phyloP scores from a whole-genome alignment of 2,113 vertebrate genomes.

The Leucopsar rothschildi region DNA sequence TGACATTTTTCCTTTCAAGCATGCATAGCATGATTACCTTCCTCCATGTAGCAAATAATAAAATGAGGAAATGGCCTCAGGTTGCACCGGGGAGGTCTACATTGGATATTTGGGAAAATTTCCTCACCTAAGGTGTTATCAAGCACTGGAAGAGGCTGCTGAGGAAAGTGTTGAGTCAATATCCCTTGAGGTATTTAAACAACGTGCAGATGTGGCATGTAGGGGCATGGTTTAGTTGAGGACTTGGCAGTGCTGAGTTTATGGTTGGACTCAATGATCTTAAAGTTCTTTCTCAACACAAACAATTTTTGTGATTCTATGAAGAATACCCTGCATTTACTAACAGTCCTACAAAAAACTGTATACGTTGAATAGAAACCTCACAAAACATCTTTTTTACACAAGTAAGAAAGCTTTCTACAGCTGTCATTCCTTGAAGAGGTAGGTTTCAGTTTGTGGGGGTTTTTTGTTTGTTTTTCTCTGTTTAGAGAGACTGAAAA shows the following conservation, averaged over 20 bases:
- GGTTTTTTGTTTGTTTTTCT: rapidly evolving
- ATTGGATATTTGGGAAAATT: neutral
- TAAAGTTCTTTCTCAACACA: neutral
- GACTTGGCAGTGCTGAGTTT: neutral
- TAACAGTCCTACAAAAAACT: neutral
- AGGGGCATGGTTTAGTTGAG: neutral
- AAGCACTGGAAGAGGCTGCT: neutral
- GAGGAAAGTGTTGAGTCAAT: neutral
- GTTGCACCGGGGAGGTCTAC: neutral
- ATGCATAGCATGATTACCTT: neutral
- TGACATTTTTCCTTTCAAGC: neutral
- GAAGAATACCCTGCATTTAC: neutral
- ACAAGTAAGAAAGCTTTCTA: neutral
- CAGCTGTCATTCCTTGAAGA: neutral
- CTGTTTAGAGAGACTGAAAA: neutral
- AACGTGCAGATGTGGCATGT: rapidly evolving
- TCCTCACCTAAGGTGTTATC: neutral
- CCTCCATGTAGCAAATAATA: neutral
- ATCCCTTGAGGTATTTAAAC: neutral
- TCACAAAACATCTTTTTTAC: neutral
- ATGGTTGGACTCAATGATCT: neutral
- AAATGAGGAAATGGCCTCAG: neutral
- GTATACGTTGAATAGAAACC: neutral
- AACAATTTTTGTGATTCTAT: neutral
- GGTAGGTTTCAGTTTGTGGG: neutral